These are phyloP conservation scores for Danaus chrysippus DNA, from an alignment of 2,888 invertebrate genomes.

Conservation along the genomic window DNA sequence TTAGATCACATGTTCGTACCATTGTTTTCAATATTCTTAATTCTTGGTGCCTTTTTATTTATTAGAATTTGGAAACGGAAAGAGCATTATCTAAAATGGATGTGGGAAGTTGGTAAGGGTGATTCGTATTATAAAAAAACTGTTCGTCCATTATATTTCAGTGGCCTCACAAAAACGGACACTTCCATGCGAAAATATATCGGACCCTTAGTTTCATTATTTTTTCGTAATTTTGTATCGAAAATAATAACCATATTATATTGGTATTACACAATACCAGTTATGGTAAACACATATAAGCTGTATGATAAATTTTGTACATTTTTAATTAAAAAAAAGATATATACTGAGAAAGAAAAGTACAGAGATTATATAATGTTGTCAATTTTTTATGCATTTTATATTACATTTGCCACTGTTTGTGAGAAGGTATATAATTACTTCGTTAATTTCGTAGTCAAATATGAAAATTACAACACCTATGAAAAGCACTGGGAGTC, in stretches of 20 bases:
- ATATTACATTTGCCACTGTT: slow-evolving; percentile 5
- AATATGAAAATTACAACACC: slow-evolving; percentile 54
- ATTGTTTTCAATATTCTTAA: slow-evolving; percentile 6
- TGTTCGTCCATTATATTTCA: slow-evolving; percentile 1
- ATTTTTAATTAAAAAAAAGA: background rate
- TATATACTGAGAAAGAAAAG: slow-evolving; percentile 1
- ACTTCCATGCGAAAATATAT: background rate
- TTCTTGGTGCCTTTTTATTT: slow-evolving; percentile 27
- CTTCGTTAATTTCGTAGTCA: slow-evolving; percentile 39
- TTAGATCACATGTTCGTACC: slow-evolving; percentile 13
- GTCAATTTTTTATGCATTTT: slow-evolving; percentile 10
- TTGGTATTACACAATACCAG: background rate
- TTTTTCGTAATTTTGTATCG: slow-evolving; percentile 6
- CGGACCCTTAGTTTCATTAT: slow-evolving; percentile 4
- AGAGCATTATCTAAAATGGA: slow-evolving; percentile 34
- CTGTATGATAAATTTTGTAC: slow-evolving; percentile 9
- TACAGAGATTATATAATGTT: slow-evolving; percentile 10
- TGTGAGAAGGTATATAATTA: slow-evolving; percentile 11
- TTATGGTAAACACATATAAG: background rate
- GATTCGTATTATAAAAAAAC: slow-evolving; percentile 23
- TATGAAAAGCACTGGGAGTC: slow-evolving; percentile 48
- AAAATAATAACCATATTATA: slow-evolving; percentile 7
- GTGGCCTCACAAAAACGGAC: background rate
- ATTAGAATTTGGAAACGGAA: slow-evolving; percentile 32
- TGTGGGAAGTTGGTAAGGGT: slow-evolving; percentile 34